These are phyloP conservation scores for Sesia apiformis DNA, from an alignment of 2,888 invertebrate species.

Conservation along the genomic window DNA sequence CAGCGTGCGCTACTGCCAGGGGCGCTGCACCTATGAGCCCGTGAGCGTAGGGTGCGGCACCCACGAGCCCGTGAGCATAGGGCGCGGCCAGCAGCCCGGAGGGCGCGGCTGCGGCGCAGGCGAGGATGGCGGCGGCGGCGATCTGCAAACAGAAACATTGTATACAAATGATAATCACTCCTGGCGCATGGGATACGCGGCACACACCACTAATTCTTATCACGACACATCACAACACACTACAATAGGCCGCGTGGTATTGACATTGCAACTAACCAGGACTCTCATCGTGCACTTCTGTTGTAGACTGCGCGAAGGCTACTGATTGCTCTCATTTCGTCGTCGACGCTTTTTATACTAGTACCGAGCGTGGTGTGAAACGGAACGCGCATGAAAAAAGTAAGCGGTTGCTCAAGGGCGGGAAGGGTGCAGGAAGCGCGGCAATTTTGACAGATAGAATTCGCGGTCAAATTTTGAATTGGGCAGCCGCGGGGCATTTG, in stretches of 20 bases:
- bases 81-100: constrained; percentile 33
- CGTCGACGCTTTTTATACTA: constrained; percentile 56
- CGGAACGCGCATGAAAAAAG: constrained; percentile 60
- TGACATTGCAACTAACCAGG: constrained; percentile 50
- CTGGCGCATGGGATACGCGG: not conserved
- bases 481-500: constrained; percentile 5
- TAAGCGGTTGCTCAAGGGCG: constrained; percentile 68
- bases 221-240: constrained; percentile 9
- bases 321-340: constrained; percentile 66
- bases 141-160: constrained; percentile 53
- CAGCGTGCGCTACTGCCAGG: constrained; percentile 28
- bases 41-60: constrained; percentile 32
- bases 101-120: constrained; percentile 18
- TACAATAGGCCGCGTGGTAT: constrained; percentile 1
- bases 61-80: constrained; percentile 28
- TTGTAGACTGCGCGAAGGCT: constrained; percentile 70
- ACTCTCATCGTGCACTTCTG: constrained; percentile 73
- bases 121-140: constrained; percentile 69
- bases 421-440: constrained; percentile 67
- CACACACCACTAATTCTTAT: constrained; percentile 6
- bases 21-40: constrained; percentile 17
- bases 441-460: constrained; percentile 40
- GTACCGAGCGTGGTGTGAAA: constrained; percentile 41
- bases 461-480: constrained; percentile 32
- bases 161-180: constrained; percentile 11